Evolutionary conservation across 37 sponge, comb jelly and placozoan species (phyloP).

Genomic region (Cliona cf. orientalis): DNA sequence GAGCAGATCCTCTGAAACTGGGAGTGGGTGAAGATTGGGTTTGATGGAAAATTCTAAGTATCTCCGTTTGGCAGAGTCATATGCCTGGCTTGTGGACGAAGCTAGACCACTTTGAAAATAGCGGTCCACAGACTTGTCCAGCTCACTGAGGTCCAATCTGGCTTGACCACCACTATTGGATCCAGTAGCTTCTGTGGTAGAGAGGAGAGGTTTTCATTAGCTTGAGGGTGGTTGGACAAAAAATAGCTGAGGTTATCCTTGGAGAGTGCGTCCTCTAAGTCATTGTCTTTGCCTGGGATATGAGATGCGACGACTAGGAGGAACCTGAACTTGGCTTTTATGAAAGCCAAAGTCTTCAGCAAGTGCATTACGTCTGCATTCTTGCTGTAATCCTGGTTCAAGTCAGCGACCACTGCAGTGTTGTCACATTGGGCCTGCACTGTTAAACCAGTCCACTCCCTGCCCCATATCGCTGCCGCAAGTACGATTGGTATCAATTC

Average conservation of each 20-base stretch:
- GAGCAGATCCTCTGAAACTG: slow-evolving; percentile 1
- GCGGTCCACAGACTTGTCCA: slow-evolving; percentile 22
- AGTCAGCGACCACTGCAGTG: too few relatives aligned
- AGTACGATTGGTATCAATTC: too few relatives aligned
- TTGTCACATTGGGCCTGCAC: too few relatives aligned
- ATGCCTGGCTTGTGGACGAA: neutral
- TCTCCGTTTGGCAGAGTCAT: slow-evolving; percentile 5
- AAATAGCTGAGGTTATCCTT: neutral
- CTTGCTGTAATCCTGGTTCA: too few relatives aligned
- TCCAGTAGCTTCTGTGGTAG: slow-evolving; percentile 10
- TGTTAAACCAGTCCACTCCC: too few relatives aligned
- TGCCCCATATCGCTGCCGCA: too few relatives aligned
- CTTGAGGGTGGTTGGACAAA: slow-evolving; percentile 10
- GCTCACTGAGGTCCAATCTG: slow-evolving; percentile 22
- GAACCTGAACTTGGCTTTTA: too few relatives aligned
- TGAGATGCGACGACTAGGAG: too few relatives aligned
- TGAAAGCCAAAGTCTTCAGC: too few relatives aligned
- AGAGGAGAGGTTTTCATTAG: neutral
- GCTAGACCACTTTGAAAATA: neutral
- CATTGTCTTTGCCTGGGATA: slow-evolving; percentile 14
- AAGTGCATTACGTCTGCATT: too few relatives aligned
- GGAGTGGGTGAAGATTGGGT: neutral
- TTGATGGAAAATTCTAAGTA: slow-evolving; percentile 1
- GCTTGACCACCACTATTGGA: neutral
- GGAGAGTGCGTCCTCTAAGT: slow-evolving; percentile 22